Evolutionary conservation across 2,797 vertebrate genomes (phyloP), one percentile per base, ranked within the genome.

Genomic region (Scyliorhinus canicula): DNA sequence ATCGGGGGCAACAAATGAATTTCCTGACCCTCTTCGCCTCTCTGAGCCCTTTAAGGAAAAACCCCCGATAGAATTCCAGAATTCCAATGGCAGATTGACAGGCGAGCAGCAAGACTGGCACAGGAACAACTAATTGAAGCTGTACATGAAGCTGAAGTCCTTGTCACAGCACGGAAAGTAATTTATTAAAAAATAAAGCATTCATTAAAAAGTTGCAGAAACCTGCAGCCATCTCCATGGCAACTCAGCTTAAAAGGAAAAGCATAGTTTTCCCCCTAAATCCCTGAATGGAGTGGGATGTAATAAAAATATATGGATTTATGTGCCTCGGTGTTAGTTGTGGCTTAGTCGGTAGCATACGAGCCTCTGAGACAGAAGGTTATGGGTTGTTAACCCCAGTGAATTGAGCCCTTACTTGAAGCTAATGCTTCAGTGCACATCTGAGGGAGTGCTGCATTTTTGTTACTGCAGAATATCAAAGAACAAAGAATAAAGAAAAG

Each of bases 141-240:
- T 26, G 26, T 21, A 44, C 40, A 7, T 21, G 40, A 21, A 44
- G 77, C 57, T 65, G 2, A n/a, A 91, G n/a, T 65, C 14, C 44
- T 63, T 90, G 35, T 90, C 88, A 44, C 7, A 21, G 60, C 57
- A 44, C n/a, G 44, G 57, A 8, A 91, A 19, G 4, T 11, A 40
- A 26, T 40, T 63, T 44, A 91, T 65, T 91, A 44, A 11, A 65
- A 65, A 14, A 9, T 12, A 40, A 79, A 40, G 14, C 19, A n/a
- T 79, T 79, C n/a, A 40, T 40, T 44, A 1, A 47, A 47, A 63
- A 65, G 88, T 65, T 40, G 24, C 88, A 63, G 60, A 91, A 90
- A 91, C 88, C n/a, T 91, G 60, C n/a, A 65, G 57, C 4, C 4
- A 60, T 91, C 88, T 91, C 88, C 88, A 63, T 91, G n/a, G 88